phyloP scores from a whole-genome alignment of 2,888 invertebrate genomes.

The Cistogaster globosa region DNA sequence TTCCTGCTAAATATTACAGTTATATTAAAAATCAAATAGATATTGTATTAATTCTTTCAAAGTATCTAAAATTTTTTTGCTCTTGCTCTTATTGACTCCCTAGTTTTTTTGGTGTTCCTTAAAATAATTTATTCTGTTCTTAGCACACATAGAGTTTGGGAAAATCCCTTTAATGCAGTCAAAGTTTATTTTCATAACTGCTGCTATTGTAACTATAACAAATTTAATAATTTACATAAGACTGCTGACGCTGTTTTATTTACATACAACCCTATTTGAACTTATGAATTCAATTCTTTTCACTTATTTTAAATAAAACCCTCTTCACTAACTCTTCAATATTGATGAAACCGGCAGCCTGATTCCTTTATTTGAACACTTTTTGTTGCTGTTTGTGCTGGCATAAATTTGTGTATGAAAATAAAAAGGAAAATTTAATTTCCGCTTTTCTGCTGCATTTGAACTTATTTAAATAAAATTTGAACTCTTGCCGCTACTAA shows the following conservation, averaged over 20 bases:
- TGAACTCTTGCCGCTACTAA: conserved; percentile 29
- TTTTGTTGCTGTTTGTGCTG: conserved; percentile 6
- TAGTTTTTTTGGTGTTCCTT: conserved; percentile 9
- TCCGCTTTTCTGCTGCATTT: conserved; percentile 73
- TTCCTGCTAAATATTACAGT: neutral
- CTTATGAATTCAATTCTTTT: conserved; percentile 49
- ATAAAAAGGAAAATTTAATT: conserved; percentile 73
- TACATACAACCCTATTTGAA: conserved; percentile 54
- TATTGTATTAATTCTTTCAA: too few relatives aligned
- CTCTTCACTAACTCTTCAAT: conserved; percentile 38
- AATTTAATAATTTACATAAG: conserved; percentile 34
- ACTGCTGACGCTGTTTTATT: conserved; percentile 50
- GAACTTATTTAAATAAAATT: conserved; percentile 73
- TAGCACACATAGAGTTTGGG: too few relatives aligned
- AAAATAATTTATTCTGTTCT: conserved; percentile 15
- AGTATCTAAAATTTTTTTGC: too few relatives aligned
- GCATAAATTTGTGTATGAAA: conserved; percentile 41
- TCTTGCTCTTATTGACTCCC: too few relatives aligned
- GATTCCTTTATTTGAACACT: neutral
- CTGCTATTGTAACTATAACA: neutral
- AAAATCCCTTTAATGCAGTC: conserved; percentile 12
- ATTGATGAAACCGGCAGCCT: conserved; percentile 46
- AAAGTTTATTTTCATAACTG: neutral
- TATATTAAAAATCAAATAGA: neutral
- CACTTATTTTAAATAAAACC: conserved; percentile 12